These are phyloP conservation scores for Sarcophaga carnaria DNA, from an alignment of 2,888 invertebrate genomes.

Conservation along the genomic window DNA sequence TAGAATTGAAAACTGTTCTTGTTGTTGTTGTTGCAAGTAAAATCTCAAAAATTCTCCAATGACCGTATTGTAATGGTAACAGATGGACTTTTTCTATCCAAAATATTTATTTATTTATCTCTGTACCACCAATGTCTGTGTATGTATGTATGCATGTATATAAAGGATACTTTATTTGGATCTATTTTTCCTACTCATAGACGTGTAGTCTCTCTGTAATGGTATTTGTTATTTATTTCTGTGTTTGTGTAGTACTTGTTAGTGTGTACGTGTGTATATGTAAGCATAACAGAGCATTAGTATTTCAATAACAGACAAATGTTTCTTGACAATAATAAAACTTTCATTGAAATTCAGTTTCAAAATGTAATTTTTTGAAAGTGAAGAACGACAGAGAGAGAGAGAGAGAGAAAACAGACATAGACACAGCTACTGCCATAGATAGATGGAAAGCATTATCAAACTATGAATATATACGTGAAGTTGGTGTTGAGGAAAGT, in stretches of 20 bases:
- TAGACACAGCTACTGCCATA: no score
- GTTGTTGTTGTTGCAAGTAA: neutral
- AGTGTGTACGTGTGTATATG: neutral
- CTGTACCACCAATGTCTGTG: neutral
- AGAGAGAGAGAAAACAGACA: no score
- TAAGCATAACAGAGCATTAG: neutral
- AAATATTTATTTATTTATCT: constrained; percentile 25
- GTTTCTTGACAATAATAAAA: constrained; percentile 11
- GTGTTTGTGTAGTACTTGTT: neutral
- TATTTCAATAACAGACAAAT: constrained; percentile 27
- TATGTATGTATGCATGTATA: no score
- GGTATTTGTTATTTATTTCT: constrained; percentile 14
- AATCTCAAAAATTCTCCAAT: constrained; percentile 25
- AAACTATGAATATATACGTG: no score
- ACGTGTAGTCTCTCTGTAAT: constrained; percentile 21
- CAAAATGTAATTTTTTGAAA: no score
- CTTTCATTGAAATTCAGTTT: neutral
- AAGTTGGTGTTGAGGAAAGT: no score
- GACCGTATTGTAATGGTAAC: constrained; percentile 49
- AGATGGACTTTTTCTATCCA: constrained; percentile 31
- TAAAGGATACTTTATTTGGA: neutral
- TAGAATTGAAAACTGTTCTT: neutral
- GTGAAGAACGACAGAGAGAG: no score
- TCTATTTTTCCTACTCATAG: constrained; percentile 4
- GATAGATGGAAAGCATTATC: no score